phyloP scores from a whole-genome alignment of 53 echinoderm and acorn worm genomes.

The Stichopus horrens region DNA sequence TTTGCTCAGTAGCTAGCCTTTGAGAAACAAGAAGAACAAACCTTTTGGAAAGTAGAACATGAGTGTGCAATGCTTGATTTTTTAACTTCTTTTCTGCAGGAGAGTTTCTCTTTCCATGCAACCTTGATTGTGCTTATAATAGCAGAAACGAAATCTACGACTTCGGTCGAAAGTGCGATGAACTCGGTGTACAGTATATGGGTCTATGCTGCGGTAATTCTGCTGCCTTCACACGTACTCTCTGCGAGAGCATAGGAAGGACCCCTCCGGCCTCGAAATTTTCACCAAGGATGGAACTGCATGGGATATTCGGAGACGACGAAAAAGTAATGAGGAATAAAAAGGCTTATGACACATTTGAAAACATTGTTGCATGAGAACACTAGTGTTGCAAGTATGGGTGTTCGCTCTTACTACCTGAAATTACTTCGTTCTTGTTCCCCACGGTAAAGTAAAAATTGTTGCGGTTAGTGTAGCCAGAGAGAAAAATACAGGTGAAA shows the following conservation, averaged over 20 bases:
- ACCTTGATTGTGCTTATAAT: conserved; percentile 54
- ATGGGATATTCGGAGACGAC: conserved; percentile 43
- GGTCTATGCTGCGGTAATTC: conserved; percentile 62
- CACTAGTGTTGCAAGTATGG: too few species aligned
- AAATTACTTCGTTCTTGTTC: too few species aligned
- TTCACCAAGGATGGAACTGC: conserved; percentile 45
- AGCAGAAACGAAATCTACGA: conserved; percentile 46
- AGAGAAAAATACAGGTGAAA: too few species aligned
- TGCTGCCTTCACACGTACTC: conserved; percentile 55
- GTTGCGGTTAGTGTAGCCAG: too few species aligned
- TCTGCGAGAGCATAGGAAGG: conserved; percentile 59
- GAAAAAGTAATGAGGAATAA: not conserved
- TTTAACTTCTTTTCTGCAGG: not conserved
- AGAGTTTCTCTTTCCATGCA: conserved; percentile 39
- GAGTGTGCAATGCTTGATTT: not conserved
- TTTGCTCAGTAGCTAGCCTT: too few species aligned
- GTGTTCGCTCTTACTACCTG: too few species aligned
- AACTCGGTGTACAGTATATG: conserved; percentile 58
- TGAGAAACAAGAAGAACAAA: too few species aligned
- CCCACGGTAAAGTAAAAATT: too few species aligned
- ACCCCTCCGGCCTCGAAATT: conserved; percentile 58
- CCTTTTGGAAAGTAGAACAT: too few species aligned
- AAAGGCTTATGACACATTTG: too few species aligned
- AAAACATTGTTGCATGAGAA: too few species aligned
- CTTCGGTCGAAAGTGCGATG: conserved; percentile 51